These are phyloP conservation scores for Atherinosoma microstoma DNA, from an alignment of 2,797 vertebrate genomes.

Conservation along the genomic window DNA sequence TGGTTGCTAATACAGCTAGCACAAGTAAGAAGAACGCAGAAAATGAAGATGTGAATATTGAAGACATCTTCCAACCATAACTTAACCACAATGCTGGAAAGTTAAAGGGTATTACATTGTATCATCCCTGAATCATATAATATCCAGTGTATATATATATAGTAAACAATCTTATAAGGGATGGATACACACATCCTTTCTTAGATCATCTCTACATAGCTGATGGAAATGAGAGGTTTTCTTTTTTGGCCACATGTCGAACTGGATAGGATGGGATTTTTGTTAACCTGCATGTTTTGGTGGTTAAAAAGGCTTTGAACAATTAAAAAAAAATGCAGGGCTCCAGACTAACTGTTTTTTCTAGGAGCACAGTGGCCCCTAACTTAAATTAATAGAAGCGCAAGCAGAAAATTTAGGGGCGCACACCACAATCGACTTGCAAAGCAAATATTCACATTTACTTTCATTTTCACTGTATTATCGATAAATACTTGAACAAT, in stretches of 20 bases:
- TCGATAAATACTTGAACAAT: too few species aligned
- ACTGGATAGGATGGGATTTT: neutral
- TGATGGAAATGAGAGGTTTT: too few species aligned
- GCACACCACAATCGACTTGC: too few species aligned
- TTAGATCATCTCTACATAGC: neutral
- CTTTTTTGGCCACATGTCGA: neutral
- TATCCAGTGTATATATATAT: neutral
- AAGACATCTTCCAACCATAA: neutral
- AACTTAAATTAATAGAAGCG: too few species aligned
- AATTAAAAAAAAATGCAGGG: too few species aligned
- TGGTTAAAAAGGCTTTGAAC: neutral
- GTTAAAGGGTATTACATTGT: neutral
- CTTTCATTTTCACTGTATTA: too few species aligned
- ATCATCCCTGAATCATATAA: too few species aligned
- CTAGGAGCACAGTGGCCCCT: too few species aligned
- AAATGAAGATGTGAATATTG: neutral
- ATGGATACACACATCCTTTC: neutral
- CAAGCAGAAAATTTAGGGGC: too few species aligned
- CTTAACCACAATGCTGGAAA: neutral
- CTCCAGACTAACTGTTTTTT: too few species aligned
- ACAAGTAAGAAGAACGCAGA: too few species aligned
- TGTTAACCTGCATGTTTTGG: neutral
- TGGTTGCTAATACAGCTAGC: neutral
- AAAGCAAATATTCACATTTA: too few species aligned
- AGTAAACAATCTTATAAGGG: neutral